Base-by-base conservation (phyloP, 2,888 invertebrate genomes). In the Syrista parreyssii region DNA sequence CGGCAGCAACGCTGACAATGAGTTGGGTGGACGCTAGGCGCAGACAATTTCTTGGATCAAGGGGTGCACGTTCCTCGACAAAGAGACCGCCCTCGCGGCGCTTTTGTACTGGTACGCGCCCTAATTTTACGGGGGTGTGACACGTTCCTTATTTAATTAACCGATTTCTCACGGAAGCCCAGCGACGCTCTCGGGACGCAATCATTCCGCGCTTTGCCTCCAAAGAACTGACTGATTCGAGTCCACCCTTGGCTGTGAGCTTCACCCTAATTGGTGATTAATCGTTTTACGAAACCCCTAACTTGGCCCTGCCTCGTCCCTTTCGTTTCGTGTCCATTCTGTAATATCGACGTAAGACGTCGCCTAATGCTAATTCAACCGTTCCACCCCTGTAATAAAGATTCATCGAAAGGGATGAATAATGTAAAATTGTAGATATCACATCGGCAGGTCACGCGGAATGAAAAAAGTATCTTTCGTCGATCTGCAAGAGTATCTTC, bases 111-210 rank as follows among this genome's bases (percentile, higher is more conserved):
- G 33, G 68, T n/a, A 55, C 68, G 78, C 23, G 35, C 23, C 74
- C 72, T 73, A 76, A 78, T 78, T 78, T 78, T 76, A 78, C 78
- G 78, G 78, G 78, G 78, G 78, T 78, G 78, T 69, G 74, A 78
- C 78, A 71, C 76, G 73, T 75, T 78, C 75, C 76, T 78, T 74
- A 74, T 78, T 78, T 76, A 74, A 78, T 78, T 76, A 75, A 76
- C 73, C 76, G 36, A 78, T 78, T 78, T 78, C 76, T 73, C 78
- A 75, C 78, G 76, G 78, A 55, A 73, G 73, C 76, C 55, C 36
- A 33, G 33, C 30, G 74, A 74, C 74, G 74, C 32, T 33, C 30
- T 71, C 30, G 30, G 32, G 30, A 33, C 31, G 30, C 23, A 6
- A 15, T 23, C 23, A 23, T 55, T 23, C 6, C 23, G 55, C 55